A percentile compares a stretch with the other conserved stretches of the same genome.
phyloP scores from a whole-genome alignment of 1,140 invertebrate genomes.

The Cylas formicarius region DNA sequence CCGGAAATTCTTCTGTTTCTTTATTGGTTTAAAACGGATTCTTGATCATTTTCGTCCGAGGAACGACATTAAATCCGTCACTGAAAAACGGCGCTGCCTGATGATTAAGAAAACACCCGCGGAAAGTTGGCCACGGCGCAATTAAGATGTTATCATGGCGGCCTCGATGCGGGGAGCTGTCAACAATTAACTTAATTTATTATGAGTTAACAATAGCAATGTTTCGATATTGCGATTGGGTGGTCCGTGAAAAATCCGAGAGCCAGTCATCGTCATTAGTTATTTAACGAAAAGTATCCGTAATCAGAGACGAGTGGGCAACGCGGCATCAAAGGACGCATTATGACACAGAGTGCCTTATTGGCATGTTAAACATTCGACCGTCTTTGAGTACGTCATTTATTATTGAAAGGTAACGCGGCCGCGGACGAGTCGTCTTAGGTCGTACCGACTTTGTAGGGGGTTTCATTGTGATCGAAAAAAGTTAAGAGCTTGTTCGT shows the following conservation, averaged over 20 bases:
- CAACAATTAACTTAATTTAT: constrained; percentile 43
- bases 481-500: too few relatives aligned
- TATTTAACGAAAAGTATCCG: constrained; percentile 32
- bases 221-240: constrained; percentile 41
- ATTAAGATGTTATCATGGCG: constrained; percentile 41
- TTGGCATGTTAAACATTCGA: constrained; percentile 23
- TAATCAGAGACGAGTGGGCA: constrained; percentile 6
- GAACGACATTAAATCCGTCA: too few relatives aligned
- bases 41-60: too few relatives aligned
- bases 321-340: constrained; percentile 5
- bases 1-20: too few relatives aligned
- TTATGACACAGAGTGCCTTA: constrained; percentile 2
- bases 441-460: too few relatives aligned
- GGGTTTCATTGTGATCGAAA: too few relatives aligned
- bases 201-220: constrained; percentile 41
- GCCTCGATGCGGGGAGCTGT: constrained; percentile 39
- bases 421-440: too few relatives aligned
- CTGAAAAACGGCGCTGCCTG: too few relatives aligned
- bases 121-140: constrained; percentile 38
- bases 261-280: constrained; percentile 40
- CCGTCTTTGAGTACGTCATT: constrained; percentile 17
- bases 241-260: constrained; percentile 28
- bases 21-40: too few relatives aligned
- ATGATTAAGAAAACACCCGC: constrained; percentile 40
- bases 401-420: too few relatives aligned